phyloP scores from a whole-genome alignment of 2,797 vertebrate genomes.

The Leptodactylus fallax region DNA sequence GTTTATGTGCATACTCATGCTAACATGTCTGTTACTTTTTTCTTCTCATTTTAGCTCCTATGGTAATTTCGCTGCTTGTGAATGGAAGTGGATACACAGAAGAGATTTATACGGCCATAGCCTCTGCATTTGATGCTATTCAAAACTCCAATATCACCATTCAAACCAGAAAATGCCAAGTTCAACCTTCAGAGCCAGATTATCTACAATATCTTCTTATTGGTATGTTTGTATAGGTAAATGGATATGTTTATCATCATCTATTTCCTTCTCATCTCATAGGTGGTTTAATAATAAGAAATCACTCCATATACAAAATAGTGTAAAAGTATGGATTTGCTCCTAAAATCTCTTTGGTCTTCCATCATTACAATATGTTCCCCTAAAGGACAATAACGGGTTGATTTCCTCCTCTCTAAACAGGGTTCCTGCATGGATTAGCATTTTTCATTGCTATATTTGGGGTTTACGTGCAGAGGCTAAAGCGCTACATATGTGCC shows the following conservation, averaged over 20 bases:
- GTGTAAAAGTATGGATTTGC: background rate
- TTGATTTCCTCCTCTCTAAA: background rate
- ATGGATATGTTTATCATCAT: too few species aligned
- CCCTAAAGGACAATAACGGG: background rate
- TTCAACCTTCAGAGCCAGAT: slow-evolving; percentile 78
- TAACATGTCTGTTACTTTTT: background rate
- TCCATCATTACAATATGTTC: background rate
- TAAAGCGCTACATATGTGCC: slow-evolving; percentile 80
- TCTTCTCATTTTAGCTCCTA: slow-evolving; percentile 74
- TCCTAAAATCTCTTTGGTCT: background rate
- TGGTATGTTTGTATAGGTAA: slow-evolving; percentile 67
- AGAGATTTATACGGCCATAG: slow-evolving; percentile 84
- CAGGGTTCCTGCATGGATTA: slow-evolving; percentile 82
- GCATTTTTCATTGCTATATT: slow-evolving; percentile 77
- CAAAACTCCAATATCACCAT: slow-evolving; percentile 84
- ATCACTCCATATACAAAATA: background rate
- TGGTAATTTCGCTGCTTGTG: slow-evolving; percentile 73
- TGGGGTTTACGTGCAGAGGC: slow-evolving; percentile 76
- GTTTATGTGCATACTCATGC: background rate
- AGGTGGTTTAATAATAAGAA: background rate
- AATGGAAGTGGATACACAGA: slow-evolving; percentile 82
- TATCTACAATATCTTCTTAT: slow-evolving; percentile 71
- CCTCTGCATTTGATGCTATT: slow-evolving; percentile 79
- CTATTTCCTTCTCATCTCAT: too few species aligned
- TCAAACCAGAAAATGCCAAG: slow-evolving; percentile 80